phyloP scores from a whole-genome alignment of 1,140 invertebrate species.

The Oedothorax gibbosus region DNA sequence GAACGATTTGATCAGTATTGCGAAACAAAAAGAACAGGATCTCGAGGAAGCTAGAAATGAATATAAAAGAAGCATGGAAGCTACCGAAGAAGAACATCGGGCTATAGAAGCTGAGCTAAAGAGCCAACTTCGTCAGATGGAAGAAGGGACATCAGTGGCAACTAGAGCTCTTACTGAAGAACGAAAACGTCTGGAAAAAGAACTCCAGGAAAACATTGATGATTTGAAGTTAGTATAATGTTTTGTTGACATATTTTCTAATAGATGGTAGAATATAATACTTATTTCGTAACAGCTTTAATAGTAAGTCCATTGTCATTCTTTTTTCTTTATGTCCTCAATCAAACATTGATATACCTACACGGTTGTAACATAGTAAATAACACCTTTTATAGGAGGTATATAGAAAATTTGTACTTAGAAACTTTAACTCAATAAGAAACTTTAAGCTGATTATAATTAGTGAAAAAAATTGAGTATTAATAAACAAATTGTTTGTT shows the following conservation, averaged over 20 bases:
- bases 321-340: no score
- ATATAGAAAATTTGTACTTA: no score
- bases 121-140: conserved; percentile 59
- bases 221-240: conserved; percentile 41
- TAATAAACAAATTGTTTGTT: background rate
- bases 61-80: conserved; percentile 46
- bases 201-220: conserved; percentile 71
- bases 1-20: conserved; percentile 20
- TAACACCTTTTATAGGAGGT: no score
- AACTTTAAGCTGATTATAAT: no score
- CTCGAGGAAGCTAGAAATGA: conserved; percentile 28
- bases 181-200: conserved; percentile 66
- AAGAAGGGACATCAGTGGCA: conserved; percentile 53
- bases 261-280: no score
- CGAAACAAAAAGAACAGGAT: conserved; percentile 46
- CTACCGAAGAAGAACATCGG: conserved; percentile 58
- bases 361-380: no score
- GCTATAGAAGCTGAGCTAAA: conserved; percentile 60
- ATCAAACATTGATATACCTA: no score
- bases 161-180: conserved; percentile 56
- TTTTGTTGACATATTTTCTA: background rate
- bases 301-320: no score
- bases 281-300: no score
- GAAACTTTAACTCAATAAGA: no score
- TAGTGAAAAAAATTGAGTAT: no score